A percentile compares a stretch with the other conserved stretches of the same genome.
These are phyloP conservation scores for Loris lydekkerianus DNA, from an alignment of 2,797 vertebrate species.

Conservation along the genomic window DNA sequence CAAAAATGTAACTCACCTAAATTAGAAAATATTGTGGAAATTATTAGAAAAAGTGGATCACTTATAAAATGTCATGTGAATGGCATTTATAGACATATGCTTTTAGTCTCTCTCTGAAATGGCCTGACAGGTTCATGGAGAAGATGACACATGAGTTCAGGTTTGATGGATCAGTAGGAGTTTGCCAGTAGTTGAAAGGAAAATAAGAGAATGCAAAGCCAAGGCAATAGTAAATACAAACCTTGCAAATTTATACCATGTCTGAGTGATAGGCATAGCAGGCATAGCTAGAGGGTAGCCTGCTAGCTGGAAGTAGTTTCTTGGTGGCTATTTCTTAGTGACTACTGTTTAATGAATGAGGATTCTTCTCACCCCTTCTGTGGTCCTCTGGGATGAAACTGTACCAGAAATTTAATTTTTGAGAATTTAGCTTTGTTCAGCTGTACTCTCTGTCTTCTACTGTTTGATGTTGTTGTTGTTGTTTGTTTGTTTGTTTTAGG, in stretches of 20 bases:
- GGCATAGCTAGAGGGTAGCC: neutral
- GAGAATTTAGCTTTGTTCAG: slow-evolving; percentile 3
- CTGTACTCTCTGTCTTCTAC: neutral
- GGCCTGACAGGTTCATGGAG: neutral
- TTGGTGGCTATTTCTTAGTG: neutral
- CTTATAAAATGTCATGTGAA: slow-evolving; percentile 26
- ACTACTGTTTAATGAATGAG: neutral
- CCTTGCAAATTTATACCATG: neutral
- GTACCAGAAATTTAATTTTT: slow-evolving; percentile 6
- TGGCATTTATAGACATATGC: neutral
- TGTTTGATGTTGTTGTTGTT: neutral
- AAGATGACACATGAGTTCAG: neutral
- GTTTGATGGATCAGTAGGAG: neutral
- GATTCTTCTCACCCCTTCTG: neutral
- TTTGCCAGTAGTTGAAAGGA: neutral
- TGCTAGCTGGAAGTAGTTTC: neutral
- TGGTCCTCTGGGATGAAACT: neutral
- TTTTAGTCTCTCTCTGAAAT: slow-evolving; percentile 26
- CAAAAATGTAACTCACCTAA: slow-evolving; percentile 2
- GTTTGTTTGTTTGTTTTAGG: neutral
- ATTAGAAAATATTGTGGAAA: slow-evolving; percentile 41
- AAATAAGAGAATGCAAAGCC: neutral
- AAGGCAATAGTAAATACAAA: neutral
- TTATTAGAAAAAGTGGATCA: neutral
- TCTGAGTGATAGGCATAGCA: neutral